Evolutionary conservation across 1,140 invertebrate species (phyloP).

Genomic region (Nymphalis io): DNA sequence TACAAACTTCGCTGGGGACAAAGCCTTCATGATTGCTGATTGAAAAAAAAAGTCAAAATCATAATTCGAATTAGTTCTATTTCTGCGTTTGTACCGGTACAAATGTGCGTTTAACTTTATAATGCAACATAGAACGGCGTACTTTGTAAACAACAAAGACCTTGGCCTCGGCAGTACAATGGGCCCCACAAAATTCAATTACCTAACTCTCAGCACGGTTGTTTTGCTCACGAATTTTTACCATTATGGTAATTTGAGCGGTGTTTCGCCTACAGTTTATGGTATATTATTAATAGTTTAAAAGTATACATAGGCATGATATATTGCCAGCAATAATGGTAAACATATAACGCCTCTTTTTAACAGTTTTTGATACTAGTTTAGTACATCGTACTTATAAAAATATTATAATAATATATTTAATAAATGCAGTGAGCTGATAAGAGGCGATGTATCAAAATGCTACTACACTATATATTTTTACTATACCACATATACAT

Average conservation of each 20-base stretch:
- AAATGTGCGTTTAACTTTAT: constrained; percentile 31
- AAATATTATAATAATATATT: too few relatives aligned
- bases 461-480: too few relatives aligned
- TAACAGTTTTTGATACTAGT: neutral
- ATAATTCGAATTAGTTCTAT: neutral
- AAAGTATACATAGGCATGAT: neutral
- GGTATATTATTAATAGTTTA: neutral
- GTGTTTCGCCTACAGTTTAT: constrained; percentile 14
- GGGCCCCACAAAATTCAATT: constrained; percentile 75
- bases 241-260: constrained; percentile 39
- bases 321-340: neutral
- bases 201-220: constrained; percentile 61
- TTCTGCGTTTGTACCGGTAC: neutral
- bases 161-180: constrained; percentile 75
- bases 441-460: too few relatives aligned
- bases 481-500: too few relatives aligned
- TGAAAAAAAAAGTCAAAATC: neutral
- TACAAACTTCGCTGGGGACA: neutral
- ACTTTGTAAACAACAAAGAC: constrained; percentile 71
- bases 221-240: constrained; percentile 71
- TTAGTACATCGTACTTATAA: too few relatives aligned
- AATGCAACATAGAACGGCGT: constrained; percentile 50
- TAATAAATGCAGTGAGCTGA: too few relatives aligned
- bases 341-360: neutral
- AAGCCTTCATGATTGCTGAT: too few relatives aligned